phyloP scores from a whole-genome alignment of 1,140 invertebrate genomes.

The Drosophila biarmipes region DNA sequence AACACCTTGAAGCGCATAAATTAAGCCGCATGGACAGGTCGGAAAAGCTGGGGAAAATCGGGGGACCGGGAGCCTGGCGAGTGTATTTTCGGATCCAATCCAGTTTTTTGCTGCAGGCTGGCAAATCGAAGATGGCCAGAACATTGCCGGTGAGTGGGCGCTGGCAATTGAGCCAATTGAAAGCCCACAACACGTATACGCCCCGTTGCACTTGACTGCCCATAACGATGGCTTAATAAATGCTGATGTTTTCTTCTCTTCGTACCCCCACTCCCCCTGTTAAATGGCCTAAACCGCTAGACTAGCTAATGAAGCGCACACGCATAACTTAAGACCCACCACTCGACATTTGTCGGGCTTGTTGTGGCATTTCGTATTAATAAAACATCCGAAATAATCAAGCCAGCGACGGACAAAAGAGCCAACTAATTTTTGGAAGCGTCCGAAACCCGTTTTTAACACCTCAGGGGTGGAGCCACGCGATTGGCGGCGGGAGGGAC shows the following conservation, averaged over 20 bases:
- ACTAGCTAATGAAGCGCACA: constrained; percentile 27
- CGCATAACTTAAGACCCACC: constrained; percentile 26
- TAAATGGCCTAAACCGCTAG: constrained; percentile 12
- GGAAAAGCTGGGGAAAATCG: constrained; percentile 9
- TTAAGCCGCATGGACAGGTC: constrained; percentile 25
- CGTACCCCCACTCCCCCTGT: constrained; percentile 11
- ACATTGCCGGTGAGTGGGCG: constrained; percentile 40
- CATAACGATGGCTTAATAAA: constrained; percentile 12
- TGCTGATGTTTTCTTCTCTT: background rate
- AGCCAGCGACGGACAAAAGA: constrained; percentile 52
- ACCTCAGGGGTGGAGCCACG: constrained; percentile 70
- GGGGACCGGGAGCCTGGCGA: background rate
- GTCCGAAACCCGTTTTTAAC: constrained; percentile 64
- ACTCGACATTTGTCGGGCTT: constrained; percentile 43
- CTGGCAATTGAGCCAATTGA: constrained; percentile 59
- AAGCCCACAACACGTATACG: constrained; percentile 35
- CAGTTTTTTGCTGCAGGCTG: constrained; percentile 37
- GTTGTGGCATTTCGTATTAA: constrained; percentile 50
- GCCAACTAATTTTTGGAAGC: constrained; percentile 59
- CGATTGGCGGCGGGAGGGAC: constrained; percentile 1
- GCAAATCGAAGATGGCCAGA: constrained; percentile 41
- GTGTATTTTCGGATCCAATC: constrained; percentile 15
- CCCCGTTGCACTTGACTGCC: constrained; percentile 42
- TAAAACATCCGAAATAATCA: constrained; percentile 39
- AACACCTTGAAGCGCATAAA: constrained; percentile 54